Percentiles rank a stretch among this genome's conserved stretches.
phyloP scores from a whole-genome alignment of 1,140 invertebrate species.

The Pararge aegeria region DNA sequence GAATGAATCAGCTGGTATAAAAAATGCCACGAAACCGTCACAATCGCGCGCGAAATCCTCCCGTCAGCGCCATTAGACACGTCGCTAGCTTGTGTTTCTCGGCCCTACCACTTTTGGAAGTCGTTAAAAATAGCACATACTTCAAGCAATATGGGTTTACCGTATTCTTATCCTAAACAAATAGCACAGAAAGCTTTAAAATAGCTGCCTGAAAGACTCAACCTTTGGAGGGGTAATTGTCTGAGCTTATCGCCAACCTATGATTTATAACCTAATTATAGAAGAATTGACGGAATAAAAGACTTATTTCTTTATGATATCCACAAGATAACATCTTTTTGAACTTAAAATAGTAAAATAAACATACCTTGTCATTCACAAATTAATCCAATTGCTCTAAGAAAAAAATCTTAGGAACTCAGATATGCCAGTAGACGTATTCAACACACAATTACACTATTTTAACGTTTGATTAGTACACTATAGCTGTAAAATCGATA shows the following conservation, averaged over 20 bases:
- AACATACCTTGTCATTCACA: constrained; percentile 76
- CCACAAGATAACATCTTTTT: constrained; percentile 33
- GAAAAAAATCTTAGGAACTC: constrained; percentile 56
- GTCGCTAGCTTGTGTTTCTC: constrained; percentile 76
- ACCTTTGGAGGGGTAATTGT: constrained; percentile 58
- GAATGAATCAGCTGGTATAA: constrained; percentile 62
- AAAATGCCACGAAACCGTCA: constrained; percentile 78
- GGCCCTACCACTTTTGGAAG: constrained; percentile 71
- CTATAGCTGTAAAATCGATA: constrained; percentile 32
- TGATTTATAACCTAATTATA: constrained; percentile 73
- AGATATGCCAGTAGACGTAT: constrained; percentile 47
- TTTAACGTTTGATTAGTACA: constrained; percentile 40
- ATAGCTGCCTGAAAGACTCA: constrained; percentile 36
- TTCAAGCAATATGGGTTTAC: constrained; percentile 40
- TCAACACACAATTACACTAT: constrained; percentile 44
- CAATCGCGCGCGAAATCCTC: constrained; percentile 79
- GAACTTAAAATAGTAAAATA: constrained; percentile 33
- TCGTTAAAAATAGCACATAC: constrained; percentile 72
- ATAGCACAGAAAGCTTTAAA: constrained; percentile 35
- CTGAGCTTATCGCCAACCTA: constrained; percentile 65
- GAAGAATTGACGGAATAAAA: constrained; percentile 38
- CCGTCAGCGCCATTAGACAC: constrained; percentile 79
- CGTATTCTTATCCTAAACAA: constrained; percentile 29
- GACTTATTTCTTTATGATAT: constrained; percentile 20
- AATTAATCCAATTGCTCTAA: constrained; percentile 56